Evolutionary conservation across 2,797 vertebrate genomes (phyloP).

Genomic region (Spea hammondii): DNA sequence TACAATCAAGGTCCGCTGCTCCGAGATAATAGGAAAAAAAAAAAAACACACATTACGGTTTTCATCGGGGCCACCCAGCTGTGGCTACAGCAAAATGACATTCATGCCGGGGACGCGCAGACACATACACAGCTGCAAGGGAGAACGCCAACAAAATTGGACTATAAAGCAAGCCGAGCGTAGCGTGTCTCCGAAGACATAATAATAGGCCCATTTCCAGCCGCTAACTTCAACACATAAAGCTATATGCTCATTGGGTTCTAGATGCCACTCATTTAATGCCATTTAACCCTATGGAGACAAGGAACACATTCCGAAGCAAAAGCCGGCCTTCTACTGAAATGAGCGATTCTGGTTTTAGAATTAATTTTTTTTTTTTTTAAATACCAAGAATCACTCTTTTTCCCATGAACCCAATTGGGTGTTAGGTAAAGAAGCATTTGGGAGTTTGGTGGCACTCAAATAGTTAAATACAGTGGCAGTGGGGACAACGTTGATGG

Average conservation of each 20-base stretch:
- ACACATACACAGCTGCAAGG: conserved; percentile 47
- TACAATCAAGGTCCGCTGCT: conserved; percentile 49
- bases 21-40: conserved; percentile 44
- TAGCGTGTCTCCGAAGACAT: conserved; percentile 43
- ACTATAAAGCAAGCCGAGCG: conserved; percentile 48
- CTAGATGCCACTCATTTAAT: conserved; percentile 7
- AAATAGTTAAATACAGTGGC: too few relatives aligned
- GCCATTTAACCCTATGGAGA: conserved; percentile 13
- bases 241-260: conserved; percentile 13
- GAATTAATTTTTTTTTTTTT: too few relatives aligned
- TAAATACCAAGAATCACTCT: too few relatives aligned
- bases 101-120: conserved; percentile 45
- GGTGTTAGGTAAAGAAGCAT: too few relatives aligned
- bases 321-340: too few relatives aligned
- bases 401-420: too few relatives aligned
- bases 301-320: too few relatives aligned
- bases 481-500: too few relatives aligned
- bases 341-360: too few relatives aligned
- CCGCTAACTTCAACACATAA: conserved; percentile 34
- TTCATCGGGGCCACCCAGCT: conserved; percentile 43
- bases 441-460: too few relatives aligned
- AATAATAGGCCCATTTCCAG: conserved; percentile 49
- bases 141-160: conserved; percentile 43
- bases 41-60: conserved; percentile 14
- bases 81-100: conserved; percentile 46